phyloP scores from a whole-genome alignment of 2,113 vertebrate genomes.

The Sapajus apella region DNA sequence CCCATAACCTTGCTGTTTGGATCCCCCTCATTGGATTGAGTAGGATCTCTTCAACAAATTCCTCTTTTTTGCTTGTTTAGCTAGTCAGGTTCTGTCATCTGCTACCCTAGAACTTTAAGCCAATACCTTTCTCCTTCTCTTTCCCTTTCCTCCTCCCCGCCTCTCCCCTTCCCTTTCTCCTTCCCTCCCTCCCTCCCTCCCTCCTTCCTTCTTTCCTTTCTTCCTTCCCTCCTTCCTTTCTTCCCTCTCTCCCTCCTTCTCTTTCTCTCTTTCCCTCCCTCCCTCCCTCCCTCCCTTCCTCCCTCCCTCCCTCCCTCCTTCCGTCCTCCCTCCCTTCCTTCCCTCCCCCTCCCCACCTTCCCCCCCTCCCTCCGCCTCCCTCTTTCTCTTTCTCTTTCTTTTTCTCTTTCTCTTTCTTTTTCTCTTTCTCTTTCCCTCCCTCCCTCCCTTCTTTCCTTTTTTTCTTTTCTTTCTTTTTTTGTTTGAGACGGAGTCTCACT shows the following conservation, averaged over 20 bases:
- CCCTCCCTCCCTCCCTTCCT: rapidly evolving
- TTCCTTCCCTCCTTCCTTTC: too few species aligned
- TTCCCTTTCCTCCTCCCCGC: rapidly evolving
- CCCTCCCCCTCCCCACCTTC: rapidly evolving
- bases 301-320: rapidly evolving
- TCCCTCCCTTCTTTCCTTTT: too few species aligned
- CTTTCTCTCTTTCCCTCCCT: too few species aligned
- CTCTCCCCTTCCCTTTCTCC: too few species aligned
- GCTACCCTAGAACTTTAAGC: background rate
- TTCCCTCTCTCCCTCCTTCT: rapidly evolving
- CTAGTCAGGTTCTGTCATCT: background rate
- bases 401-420: rapidly evolving
- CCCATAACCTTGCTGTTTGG: too few species aligned
- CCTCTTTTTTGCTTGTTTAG: background rate
- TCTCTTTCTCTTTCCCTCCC: rapidly evolving
- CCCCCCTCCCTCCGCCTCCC: rapidly evolving
- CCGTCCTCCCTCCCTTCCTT: rapidly evolving
- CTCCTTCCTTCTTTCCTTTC: too few species aligned
- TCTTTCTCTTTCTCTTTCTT: rapidly evolving
- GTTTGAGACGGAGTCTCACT: background rate
- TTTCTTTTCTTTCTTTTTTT: too few species aligned
- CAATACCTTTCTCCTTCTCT: background rate
- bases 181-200: rapidly evolving
- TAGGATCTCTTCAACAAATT: background rate
- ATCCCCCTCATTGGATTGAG: too few species aligned